These are phyloP conservation scores for Shinisaurus crocodilurus DNA, from an alignment of 2,113 vertebrate species.

Conservation along the genomic window DNA sequence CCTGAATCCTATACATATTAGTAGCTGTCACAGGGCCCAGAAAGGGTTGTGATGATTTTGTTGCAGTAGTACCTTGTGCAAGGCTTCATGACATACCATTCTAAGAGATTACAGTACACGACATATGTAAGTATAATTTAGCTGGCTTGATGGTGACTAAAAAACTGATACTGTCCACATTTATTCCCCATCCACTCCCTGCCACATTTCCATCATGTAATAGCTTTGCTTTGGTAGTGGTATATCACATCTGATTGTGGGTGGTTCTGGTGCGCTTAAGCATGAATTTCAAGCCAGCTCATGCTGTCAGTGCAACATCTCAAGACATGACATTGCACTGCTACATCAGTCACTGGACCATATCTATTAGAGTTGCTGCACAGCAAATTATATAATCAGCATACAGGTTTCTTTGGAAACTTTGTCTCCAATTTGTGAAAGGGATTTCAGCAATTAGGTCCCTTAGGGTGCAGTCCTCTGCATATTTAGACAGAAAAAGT, in stretches of 20 bases:
- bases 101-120: background rate
- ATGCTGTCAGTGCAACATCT: background rate
- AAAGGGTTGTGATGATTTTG: background rate
- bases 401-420: background rate
- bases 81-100: background rate
- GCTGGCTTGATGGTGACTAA: background rate
- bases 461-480: too few relatives aligned
- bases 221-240: background rate
- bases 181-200: background rate
- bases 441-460: background rate
- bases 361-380: background rate
- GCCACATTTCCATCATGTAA: background rate
- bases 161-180: background rate
- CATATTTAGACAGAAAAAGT: too few relatives aligned
- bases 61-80: background rate
- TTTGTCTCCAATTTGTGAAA: background rate
- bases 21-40: background rate
- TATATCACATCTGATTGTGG: background rate
- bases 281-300: background rate
- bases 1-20: background rate
- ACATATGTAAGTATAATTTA: background rate
- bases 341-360: background rate
- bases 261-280: background rate
- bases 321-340: background rate
- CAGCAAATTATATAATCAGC: background rate